These are phyloP conservation scores for Zygaena filipendulae DNA, from an alignment of 2,888 invertebrate species.

Conservation along the genomic window DNA sequence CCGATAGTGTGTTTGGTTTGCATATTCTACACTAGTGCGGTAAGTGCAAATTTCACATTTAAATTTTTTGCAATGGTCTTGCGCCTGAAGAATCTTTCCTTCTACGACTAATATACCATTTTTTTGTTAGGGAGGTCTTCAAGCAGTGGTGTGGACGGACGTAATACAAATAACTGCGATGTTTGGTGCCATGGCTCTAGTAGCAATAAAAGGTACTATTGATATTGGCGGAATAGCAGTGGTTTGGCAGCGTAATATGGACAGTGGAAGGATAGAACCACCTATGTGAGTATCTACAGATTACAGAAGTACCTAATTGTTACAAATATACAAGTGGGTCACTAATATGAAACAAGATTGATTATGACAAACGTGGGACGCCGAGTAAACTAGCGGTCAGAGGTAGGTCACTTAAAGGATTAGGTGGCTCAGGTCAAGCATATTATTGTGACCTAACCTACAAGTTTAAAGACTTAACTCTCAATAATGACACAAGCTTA, in stretches of 20 bases:
- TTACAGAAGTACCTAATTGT: conserved; percentile 8
- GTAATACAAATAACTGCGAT: conserved; percentile 82
- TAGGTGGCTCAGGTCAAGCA: no score
- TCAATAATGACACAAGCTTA: no score
- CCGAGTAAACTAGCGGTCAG: no score
- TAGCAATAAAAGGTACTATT: conserved; percentile 78
- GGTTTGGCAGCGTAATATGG: conserved; percentile 73
- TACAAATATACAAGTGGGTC: no score
- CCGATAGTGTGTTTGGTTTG: conserved; percentile 85
- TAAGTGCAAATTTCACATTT: conserved; percentile 46
- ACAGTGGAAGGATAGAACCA: conserved; percentile 75
- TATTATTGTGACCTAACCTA: no score
- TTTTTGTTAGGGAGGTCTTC: conserved; percentile 74
- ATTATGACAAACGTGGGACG: no score
- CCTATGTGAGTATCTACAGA: conserved; percentile 67
- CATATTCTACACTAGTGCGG: conserved; percentile 87
- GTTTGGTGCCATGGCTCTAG: conserved; percentile 78
- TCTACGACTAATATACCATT: no score
- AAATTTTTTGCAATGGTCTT: no score
- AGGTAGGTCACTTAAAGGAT: conserved; percentile 14
- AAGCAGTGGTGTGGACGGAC: conserved; percentile 87
- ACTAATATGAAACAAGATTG: no score
- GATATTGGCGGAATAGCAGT: conserved; percentile 76
- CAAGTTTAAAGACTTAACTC: no score
- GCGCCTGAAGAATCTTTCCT: no score